Conservation (phyloP, 1,140 invertebrate species). For the Sesamia nonagrioides region DNA sequence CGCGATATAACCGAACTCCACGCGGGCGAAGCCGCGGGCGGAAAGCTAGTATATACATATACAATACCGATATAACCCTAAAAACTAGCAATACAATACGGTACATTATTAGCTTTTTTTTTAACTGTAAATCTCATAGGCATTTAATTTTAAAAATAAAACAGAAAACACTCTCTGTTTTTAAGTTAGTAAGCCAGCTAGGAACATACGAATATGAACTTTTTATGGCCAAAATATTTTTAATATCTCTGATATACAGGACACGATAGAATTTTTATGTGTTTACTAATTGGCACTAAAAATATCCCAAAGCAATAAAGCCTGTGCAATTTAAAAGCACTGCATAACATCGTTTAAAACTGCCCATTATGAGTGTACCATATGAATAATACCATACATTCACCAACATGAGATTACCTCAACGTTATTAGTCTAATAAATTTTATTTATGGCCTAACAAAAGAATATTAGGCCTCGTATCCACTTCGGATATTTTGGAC, state of each 20-base stretch:
- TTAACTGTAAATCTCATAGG: too few relatives aligned
- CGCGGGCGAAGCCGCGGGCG: too few relatives aligned
- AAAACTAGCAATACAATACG: too few relatives aligned
- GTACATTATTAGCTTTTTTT: too few relatives aligned
- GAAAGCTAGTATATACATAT: too few relatives aligned
- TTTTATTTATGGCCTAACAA: slow-evolving; percentile 55
- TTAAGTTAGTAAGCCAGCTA: background rate
- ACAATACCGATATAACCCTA: too few relatives aligned
- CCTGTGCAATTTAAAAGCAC: slow-evolving; percentile 12
- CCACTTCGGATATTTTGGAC: slow-evolving; percentile 63
- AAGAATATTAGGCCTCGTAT: slow-evolving; percentile 60
- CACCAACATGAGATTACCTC: background rate
- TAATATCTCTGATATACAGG: slow-evolving; percentile 25
- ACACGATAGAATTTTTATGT: slow-evolving; percentile 31
- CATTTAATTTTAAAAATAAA: too few relatives aligned
- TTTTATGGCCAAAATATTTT: background rate
- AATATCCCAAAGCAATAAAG: slow-evolving; percentile 43
- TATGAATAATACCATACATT: slow-evolving; percentile 43
- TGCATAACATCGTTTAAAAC: slow-evolving; percentile 23
- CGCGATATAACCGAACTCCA: too few relatives aligned
- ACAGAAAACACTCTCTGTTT: background rate
- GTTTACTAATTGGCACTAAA: slow-evolving; percentile 15
- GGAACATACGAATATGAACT: background rate
- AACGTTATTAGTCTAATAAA: slow-evolving; percentile 45
- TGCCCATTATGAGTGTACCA: slow-evolving; percentile 1